Base-by-base conservation (phyloP, 1,140 invertebrate species). In the Bombus superbus region DNA sequence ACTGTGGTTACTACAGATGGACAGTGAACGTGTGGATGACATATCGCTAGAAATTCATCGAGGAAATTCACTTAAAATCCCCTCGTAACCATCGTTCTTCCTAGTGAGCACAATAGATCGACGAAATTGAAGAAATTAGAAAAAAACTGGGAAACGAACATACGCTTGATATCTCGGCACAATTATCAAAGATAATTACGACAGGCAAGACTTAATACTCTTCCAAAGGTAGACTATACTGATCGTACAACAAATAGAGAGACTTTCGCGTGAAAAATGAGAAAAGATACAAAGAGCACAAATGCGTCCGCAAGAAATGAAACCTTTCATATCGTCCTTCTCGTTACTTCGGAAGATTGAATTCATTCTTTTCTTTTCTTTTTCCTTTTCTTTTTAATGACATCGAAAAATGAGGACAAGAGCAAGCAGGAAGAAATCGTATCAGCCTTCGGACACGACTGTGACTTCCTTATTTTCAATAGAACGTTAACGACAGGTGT, bases 391-490 rank as follows among this genome's bases (percentile, higher is more conserved):
- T 53, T 53, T 53, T 53, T 53, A 68, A 59, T 40, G 40, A 8
- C 57, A 22, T 9, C 25, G 15, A 66, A 44, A 47, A 79, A 79
- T 11, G 42, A 18, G 77, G 77, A 66, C 62, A 79, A 79, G 77
- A 32, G 40, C 44, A 68, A 79, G 47, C 40, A 76, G 74, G 53
- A 76, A 68, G 77, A 28, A 68, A 79, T 68, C 62, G 42, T 42
- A 38, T 35, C 47, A 68, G 35, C 35, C 35, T 57, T 57, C 25
- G 22, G 25, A 35, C 22, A 35, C 15, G 13, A 68, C 47, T 53
- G 6, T 22, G 18, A 53, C 66, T 80, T 69, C 44, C 66, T 53
- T 35, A 68, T 81, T 81, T 72, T 72, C 66, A 76, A 81, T 81
- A 32, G 47, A 32, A 53, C 44, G 47, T 72, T 66, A 66, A 79